Evolutionary conservation across 2,113 vertebrate species (phyloP).

Genomic region (Thryonomys swinderianus): DNA sequence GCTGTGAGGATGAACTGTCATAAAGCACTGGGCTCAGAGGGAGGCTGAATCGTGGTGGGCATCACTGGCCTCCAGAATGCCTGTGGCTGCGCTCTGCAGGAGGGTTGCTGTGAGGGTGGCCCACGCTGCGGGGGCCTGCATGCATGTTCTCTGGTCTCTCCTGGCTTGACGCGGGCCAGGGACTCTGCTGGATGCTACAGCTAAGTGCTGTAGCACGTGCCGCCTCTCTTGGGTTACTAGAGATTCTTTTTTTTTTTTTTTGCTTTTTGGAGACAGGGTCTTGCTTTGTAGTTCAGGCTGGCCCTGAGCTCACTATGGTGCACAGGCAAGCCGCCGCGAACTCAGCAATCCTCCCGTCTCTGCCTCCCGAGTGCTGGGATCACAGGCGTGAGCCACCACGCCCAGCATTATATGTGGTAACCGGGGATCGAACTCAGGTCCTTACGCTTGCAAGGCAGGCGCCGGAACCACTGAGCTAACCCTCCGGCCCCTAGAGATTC

Average conservation of each 20-base stretch:
- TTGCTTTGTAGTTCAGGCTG: too few species aligned
- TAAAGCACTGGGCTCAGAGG: background rate
- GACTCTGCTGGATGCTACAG: background rate
- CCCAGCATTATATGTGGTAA: too few species aligned
- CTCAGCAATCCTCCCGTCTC: too few species aligned
- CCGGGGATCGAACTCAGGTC: too few species aligned
- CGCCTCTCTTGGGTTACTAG: background rate
- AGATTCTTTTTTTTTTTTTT: conserved; percentile 31
- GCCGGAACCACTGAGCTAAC: too few species aligned
- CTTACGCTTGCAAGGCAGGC: too few species aligned
- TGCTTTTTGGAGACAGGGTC: too few species aligned
- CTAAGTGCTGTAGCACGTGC: background rate
- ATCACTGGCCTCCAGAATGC: conserved; percentile 11
- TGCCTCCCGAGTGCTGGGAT: too few species aligned
- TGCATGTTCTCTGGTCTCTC: background rate
- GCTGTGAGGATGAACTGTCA: conserved; percentile 13
- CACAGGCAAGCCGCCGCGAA: too few species aligned
- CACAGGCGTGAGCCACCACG: too few species aligned
- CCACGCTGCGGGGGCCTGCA: background rate
- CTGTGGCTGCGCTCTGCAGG: background rate
- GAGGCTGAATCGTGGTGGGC: background rate
- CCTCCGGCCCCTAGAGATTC: too few species aligned
- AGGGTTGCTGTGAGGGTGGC: background rate
- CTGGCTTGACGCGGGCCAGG: background rate
- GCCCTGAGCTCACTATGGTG: too few species aligned